Evolutionary conservation across 2,797 vertebrate genomes (phyloP).

Genomic region (Erpetoichthys calabaricus): DNA sequence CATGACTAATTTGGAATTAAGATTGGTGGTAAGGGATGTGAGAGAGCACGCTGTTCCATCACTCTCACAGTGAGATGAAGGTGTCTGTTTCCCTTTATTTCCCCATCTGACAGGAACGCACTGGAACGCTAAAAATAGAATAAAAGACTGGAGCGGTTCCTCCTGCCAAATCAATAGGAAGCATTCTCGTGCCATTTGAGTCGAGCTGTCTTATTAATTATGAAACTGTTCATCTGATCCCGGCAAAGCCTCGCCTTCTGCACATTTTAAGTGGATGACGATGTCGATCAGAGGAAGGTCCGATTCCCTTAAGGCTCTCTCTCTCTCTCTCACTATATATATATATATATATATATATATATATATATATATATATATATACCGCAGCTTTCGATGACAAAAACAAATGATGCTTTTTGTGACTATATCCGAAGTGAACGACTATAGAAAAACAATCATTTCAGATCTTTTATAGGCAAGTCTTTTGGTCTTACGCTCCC

Average conservation of each 20-base stretch:
- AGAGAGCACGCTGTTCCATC: too few species aligned
- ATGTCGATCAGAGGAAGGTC: background rate
- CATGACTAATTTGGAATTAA: too few species aligned
- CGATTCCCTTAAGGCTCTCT: background rate
- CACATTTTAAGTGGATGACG: conserved; percentile 1
- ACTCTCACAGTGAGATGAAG: conserved; percentile 9
- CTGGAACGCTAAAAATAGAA: conserved; percentile 39
- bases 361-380: conserved; percentile 1
- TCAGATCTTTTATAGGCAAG: too few species aligned
- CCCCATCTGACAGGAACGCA: conserved; percentile 28
- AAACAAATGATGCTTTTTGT: too few species aligned
- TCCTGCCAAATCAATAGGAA: conserved; percentile 39
- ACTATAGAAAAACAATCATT: too few species aligned
- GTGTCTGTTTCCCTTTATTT: conserved; percentile 22
- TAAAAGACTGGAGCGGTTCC: conserved; percentile 27
- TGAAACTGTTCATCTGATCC: conserved; percentile 39
- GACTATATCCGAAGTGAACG: too few species aligned
- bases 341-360: background rate
- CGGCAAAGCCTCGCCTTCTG: conserved; percentile 20
- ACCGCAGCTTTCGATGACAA: too few species aligned
- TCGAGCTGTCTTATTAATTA: conserved; percentile 53
- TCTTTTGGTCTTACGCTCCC: too few species aligned
- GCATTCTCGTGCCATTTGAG: conserved; percentile 30
- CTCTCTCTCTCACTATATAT: background rate
- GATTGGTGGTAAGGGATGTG: too few species aligned